phyloP scores from a whole-genome alignment of 2,797 vertebrate species.

The Lepilemur ruficaudatus region DNA sequence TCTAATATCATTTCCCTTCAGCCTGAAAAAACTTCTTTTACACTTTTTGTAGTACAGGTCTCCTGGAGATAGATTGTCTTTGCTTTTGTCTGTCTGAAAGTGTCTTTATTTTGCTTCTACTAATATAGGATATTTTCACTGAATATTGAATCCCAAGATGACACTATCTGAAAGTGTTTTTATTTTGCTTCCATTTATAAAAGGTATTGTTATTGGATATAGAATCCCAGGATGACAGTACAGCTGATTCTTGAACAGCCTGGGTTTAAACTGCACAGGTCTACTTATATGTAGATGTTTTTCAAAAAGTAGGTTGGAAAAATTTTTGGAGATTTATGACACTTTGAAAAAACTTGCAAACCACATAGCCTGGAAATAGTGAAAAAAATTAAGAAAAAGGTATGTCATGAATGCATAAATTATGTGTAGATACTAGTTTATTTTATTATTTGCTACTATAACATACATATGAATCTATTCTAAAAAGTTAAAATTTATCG shows the following conservation, averaged over 20 bases:
- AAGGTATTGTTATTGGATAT: background rate
- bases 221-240: background rate
- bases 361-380: background rate
- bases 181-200: background rate
- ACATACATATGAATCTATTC: background rate
- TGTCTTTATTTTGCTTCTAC: constrained; percentile 19
- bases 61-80: background rate
- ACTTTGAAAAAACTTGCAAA: background rate
- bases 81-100: background rate
- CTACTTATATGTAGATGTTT: background rate
- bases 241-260: background rate
- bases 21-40: background rate
- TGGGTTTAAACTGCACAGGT: background rate
- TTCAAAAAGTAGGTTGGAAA: background rate
- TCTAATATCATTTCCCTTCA: background rate
- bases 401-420: background rate
- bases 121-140: constrained; percentile 12
- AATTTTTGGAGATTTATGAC: background rate
- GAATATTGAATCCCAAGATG: background rate
- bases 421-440: background rate
- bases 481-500: background rate
- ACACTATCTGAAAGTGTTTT: background rate
- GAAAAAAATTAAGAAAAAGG: background rate
- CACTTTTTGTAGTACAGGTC: background rate
- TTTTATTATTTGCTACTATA: background rate